Conservation (phyloP, 2,888 invertebrate genomes). For the Molorchus minor region DNA sequence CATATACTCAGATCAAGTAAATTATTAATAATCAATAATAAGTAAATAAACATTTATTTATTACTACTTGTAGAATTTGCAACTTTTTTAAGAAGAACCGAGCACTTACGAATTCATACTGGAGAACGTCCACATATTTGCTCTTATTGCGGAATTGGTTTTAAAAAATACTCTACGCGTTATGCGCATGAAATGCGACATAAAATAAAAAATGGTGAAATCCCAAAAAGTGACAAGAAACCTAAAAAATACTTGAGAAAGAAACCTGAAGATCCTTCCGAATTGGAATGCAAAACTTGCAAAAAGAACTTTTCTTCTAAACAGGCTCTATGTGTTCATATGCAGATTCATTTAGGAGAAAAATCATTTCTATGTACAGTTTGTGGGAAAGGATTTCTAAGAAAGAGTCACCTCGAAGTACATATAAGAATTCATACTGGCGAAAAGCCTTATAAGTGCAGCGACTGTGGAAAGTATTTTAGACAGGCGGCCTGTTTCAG, state of each 20-base stretch:
- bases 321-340: slow-evolving; percentile 31
- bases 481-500: slow-evolving; percentile 30
- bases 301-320: slow-evolving; percentile 34
- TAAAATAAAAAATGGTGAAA: slow-evolving; percentile 36
- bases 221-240: slow-evolving; percentile 27
- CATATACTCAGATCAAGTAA: no score
- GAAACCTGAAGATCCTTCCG: slow-evolving; percentile 20
- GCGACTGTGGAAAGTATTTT: slow-evolving; percentile 34
- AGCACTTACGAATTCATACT: slow-evolving; percentile 35
- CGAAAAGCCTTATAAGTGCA: slow-evolving; percentile 34
- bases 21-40: no score
- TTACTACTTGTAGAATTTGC: slow-evolving; percentile 39
- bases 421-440: slow-evolving; percentile 36
- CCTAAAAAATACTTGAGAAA: slow-evolving; percentile 31
- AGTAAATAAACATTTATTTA: no score
- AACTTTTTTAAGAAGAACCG: slow-evolving; percentile 33
- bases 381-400: slow-evolving; percentile 36
- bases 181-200: slow-evolving; percentile 36
- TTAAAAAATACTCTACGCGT: slow-evolving; percentile 37
- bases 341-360: slow-evolving; percentile 36
- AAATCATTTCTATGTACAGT: slow-evolving; percentile 36
- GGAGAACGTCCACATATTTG: slow-evolving; percentile 37
- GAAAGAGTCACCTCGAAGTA: slow-evolving; percentile 36
- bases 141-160: slow-evolving; percentile 33
- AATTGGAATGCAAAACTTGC: slow-evolving; percentile 31